Evolutionary conservation across 2,113 vertebrate genomes (phyloP).

Genomic region (Apodemus sylvaticus): DNA sequence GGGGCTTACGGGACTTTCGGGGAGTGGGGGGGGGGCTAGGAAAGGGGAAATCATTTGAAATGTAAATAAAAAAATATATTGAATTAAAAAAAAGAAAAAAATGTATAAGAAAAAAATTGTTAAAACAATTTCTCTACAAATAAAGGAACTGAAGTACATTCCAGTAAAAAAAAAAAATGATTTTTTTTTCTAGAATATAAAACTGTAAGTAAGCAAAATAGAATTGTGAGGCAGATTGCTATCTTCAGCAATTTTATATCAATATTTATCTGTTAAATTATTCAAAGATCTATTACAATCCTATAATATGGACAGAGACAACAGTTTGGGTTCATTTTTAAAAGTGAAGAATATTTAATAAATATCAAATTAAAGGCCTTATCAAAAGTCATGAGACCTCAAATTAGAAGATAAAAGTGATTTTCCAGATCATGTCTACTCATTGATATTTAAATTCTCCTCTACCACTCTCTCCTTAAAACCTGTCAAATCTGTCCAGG

Average conservation of each 20-base stretch:
- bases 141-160: too few relatives aligned
- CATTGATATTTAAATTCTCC: neutral
- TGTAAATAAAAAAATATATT: too few relatives aligned
- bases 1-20: too few relatives aligned
- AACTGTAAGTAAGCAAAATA: neutral
- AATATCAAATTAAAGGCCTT: neutral
- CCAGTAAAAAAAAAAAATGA: too few relatives aligned
- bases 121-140: too few relatives aligned
- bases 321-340: constrained; percentile 8
- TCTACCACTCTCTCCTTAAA: neutral
- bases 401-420: neutral
- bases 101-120: too few relatives aligned
- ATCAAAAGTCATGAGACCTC: neutral
- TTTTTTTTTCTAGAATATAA: constrained; percentile 16
- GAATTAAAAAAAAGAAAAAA: too few relatives aligned
- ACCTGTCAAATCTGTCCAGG: neutral
- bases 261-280: constrained; percentile 2
- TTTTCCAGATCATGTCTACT: neutral
- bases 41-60: too few relatives aligned
- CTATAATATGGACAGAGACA: neutral
- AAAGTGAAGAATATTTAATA: neutral
- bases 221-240: neutral
- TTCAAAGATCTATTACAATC: neutral
- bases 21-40: too few relatives aligned
- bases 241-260: neutral